Conservation (phyloP, 2,888 invertebrate genomes). For the Sthenelais limicola region DNA sequence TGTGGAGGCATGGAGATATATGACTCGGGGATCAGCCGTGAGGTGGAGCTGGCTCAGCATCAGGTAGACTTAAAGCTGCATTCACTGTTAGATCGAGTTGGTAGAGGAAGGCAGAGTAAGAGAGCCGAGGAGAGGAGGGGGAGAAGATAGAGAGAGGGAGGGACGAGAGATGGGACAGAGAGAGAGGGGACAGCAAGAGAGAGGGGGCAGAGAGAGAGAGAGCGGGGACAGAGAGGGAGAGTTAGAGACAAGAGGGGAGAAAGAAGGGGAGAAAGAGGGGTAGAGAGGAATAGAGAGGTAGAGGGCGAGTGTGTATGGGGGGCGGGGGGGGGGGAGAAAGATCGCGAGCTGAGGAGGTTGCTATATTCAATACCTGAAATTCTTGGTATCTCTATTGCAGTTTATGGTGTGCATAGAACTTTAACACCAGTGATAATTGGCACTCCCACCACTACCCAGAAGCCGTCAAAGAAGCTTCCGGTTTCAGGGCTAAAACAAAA, state of each 20-base stretch:
- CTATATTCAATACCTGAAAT: too few relatives aligned
- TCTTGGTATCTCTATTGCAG: too few relatives aligned
- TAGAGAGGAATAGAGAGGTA: background rate
- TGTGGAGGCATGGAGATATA: too few relatives aligned
- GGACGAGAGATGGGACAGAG: background rate
- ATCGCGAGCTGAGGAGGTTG: too few relatives aligned
- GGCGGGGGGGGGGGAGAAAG: background rate
- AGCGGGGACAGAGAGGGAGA: background rate
- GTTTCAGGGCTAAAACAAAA: too few relatives aligned
- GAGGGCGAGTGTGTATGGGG: background rate
- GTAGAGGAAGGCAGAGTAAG: background rate
- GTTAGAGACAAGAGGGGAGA: too few relatives aligned
- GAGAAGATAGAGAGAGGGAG: background rate
- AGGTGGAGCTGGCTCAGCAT: background rate
- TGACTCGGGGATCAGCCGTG: background rate
- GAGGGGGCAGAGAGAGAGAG: background rate
- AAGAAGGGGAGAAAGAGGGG: background rate
- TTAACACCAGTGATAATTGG: too few relatives aligned
- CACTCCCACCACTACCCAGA: too few relatives aligned
- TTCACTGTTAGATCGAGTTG: background rate
- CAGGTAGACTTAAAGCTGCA: background rate
- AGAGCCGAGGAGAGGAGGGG: background rate
- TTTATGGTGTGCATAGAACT: too few relatives aligned
- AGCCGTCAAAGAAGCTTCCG: too few relatives aligned
- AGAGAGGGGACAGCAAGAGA: background rate